Conservation (phyloP, 1,140 invertebrate species). For the Riptortus pedestris region DNA sequence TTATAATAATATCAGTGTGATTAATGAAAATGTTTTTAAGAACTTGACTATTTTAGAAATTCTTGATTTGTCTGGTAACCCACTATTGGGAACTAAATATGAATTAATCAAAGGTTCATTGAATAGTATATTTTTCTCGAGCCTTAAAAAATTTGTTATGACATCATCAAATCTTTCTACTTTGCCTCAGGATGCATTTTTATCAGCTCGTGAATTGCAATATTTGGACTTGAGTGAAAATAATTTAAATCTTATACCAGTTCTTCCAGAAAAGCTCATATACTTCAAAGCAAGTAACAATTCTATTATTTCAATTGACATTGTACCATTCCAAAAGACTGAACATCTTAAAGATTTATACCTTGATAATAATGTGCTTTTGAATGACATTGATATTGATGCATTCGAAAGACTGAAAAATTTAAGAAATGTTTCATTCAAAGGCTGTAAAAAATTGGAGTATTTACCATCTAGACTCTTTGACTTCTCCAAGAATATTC, state of each 20-base stretch:
- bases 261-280: conserved; percentile 12
- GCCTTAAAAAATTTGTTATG: background rate
- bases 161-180: background rate
- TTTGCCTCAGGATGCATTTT: conserved; percentile 6
- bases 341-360: conserved; percentile 1
- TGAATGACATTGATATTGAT: conserved; percentile 6
- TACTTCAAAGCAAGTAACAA: conserved; percentile 22
- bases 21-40: background rate
- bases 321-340: background rate
- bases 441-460: conserved; percentile 20
- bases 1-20: conserved; percentile 7
- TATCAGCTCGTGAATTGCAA: background rate
- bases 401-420: conserved; percentile 14
- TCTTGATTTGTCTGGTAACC: conserved; percentile 24
- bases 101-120: background rate
- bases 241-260: conserved; percentile 10
- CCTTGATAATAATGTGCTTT: conserved; percentile 18
- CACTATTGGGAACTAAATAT: background rate
- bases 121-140: background rate
- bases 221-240: conserved; percentile 20
- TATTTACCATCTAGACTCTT: conserved; percentile 12
- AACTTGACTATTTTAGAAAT: background rate
- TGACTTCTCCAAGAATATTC: conserved; percentile 10
- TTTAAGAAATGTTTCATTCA: conserved; percentile 19
- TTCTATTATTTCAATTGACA: background rate